Evolutionary conservation across 2,113 vertebrate species (phyloP).

Genomic region (Heterotis niloticus): DNA sequence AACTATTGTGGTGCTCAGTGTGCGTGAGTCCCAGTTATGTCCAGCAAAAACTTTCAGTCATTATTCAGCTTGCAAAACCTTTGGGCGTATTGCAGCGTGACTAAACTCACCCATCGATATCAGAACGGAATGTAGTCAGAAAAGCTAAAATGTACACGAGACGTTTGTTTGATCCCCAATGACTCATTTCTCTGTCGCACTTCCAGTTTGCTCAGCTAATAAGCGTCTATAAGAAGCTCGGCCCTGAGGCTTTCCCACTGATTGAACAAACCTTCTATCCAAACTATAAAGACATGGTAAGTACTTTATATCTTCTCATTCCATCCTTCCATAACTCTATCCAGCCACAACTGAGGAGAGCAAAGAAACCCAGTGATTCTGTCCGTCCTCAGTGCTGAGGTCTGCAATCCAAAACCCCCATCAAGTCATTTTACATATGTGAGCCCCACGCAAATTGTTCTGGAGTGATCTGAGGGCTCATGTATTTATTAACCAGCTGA

Average conservation of each 20-base stretch:
- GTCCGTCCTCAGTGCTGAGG: conserved; percentile 10
- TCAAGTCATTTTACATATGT: not conserved
- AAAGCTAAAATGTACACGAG: not conserved
- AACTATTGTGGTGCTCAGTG: no score
- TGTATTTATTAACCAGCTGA: conserved; percentile 4
- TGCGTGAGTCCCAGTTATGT: no score
- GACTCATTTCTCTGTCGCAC: conserved; percentile 41
- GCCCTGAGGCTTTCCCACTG: conserved; percentile 88
- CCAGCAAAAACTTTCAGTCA: no score
- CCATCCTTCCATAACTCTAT: not conserved
- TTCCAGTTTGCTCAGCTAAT: conserved; percentile 90
- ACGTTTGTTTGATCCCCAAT: not conserved
- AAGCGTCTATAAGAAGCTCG: conserved; percentile 79
- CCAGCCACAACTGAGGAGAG: not conserved
- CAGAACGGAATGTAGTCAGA: no score
- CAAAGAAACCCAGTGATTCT: not conserved
- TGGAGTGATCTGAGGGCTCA: conserved; percentile 2
- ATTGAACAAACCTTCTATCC: conserved; percentile 94
- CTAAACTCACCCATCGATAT: no score
- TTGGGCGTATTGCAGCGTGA: no score
- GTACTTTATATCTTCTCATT: conserved; percentile 23
- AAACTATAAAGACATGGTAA: conserved; percentile 96
- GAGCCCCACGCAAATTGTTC: not conserved
- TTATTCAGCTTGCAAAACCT: no score
- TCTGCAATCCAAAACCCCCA: conserved; percentile 6